Conservation (phyloP, 2,113 vertebrate genomes). For the Neolamprologus toae region DNA sequence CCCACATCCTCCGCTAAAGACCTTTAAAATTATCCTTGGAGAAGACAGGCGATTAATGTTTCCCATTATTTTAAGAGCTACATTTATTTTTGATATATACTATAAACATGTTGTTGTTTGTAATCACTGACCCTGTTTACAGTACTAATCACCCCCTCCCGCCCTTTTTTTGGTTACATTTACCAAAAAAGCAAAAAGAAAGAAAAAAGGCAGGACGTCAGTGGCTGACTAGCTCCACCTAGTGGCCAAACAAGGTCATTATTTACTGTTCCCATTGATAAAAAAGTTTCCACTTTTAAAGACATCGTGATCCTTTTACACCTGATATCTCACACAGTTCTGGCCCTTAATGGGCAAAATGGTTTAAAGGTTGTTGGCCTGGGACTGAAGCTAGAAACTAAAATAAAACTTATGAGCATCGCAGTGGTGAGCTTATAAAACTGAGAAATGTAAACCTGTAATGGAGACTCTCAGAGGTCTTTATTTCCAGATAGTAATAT, state of each 20-base stretch:
- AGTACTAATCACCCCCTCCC: background rate
- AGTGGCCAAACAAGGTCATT: background rate
- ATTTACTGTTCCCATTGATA: background rate
- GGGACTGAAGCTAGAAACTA: background rate
- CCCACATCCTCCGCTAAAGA: background rate
- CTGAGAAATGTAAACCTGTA: background rate
- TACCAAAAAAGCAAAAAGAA: background rate
- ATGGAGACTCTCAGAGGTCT: accelerated
- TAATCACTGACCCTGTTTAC: background rate
- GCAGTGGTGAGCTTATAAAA: background rate
- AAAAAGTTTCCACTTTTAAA: background rate
- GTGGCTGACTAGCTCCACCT: conserved; percentile 18
- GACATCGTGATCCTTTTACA: background rate
- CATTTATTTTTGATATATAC: background rate
- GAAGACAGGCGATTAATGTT: background rate
- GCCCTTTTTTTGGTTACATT: background rate
- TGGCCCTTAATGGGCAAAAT: background rate
- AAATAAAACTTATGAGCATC: background rate
- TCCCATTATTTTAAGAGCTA: background rate
- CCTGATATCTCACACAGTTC: background rate
- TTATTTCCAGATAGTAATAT: background rate
- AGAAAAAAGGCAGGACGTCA: background rate
- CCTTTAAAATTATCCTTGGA: background rate
- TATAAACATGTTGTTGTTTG: background rate
- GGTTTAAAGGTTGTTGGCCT: background rate